Evolutionary conservation across 2,113 vertebrate genomes (phyloP).

Genomic region (Ibidorhyncha struthersii): DNA sequence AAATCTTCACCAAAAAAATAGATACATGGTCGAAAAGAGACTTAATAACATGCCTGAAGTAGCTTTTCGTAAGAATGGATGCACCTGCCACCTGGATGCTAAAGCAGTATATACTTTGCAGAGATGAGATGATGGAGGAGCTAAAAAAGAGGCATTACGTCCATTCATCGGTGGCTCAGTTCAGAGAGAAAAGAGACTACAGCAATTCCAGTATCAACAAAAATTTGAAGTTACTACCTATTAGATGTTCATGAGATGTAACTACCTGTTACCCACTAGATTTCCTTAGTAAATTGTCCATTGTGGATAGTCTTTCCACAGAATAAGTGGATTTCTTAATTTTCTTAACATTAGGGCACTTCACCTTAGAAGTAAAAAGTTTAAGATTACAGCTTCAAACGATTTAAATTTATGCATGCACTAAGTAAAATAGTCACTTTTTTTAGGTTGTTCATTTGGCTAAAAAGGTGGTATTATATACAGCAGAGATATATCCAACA

Average conservation of each 20-base stretch:
- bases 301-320: background rate
- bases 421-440: rapidly evolving
- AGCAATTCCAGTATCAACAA: background rate
- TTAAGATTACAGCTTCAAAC: background rate
- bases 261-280: background rate
- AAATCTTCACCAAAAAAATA: background rate
- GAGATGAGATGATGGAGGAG: background rate
- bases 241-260: background rate
- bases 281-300: background rate
- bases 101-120: background rate
- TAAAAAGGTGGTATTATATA: constrained; percentile 20
- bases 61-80: background rate
- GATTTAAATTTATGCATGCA: background rate
- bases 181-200: background rate
- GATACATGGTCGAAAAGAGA: background rate
- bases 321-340: background rate
- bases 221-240: background rate
- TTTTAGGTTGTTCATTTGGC: constrained; percentile 23
- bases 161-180: background rate
- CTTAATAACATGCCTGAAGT: background rate
- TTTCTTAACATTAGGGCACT: background rate
- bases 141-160: background rate
- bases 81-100: background rate
- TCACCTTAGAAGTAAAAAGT: background rate
- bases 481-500: constrained; percentile 13